phyloP scores from a whole-genome alignment of 2,797 vertebrate species.

The Triplophysa yarkandensis region DNA sequence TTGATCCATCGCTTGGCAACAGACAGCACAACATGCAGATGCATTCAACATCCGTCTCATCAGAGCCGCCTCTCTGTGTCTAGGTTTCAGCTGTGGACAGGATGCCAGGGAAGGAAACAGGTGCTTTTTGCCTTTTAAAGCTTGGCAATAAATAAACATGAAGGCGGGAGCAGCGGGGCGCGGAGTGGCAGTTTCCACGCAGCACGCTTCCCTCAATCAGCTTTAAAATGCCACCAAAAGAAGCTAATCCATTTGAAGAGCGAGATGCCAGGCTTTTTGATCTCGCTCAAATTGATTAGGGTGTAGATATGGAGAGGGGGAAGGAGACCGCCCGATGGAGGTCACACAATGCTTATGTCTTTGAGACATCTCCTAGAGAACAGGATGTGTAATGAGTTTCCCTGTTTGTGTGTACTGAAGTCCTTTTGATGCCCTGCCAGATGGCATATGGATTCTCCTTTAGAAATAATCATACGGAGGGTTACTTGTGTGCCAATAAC shows the following conservation, averaged over 20 bases:
- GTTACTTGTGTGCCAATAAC: slow-evolving; percentile 30
- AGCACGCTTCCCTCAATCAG: slow-evolving; percentile 61
- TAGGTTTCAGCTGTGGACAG: slow-evolving; percentile 50
- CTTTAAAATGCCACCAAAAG: slow-evolving; percentile 60
- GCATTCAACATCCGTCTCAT: slow-evolving; percentile 54
- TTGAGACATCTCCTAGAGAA: slow-evolving; percentile 33
- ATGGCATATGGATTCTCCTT: slow-evolving; percentile 24
- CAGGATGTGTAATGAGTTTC: slow-evolving; percentile 12
- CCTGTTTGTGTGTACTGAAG: slow-evolving; percentile 31
- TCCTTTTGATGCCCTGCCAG: slow-evolving; percentile 35
- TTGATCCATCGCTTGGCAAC: slow-evolving; percentile 45
- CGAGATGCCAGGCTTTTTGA: slow-evolving; percentile 56
- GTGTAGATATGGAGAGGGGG: slow-evolving; percentile 54
- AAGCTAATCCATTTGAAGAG: slow-evolving; percentile 64
- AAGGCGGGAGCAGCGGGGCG: slow-evolving; percentile 51
- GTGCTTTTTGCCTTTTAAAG: slow-evolving; percentile 50
- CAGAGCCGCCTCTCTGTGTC: slow-evolving; percentile 52
- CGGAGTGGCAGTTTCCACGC: slow-evolving; percentile 51
- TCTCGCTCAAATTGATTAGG: slow-evolving; percentile 62
- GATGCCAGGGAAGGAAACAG: slow-evolving; percentile 45
- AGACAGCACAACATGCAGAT: slow-evolving; percentile 45
- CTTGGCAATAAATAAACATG: slow-evolving; percentile 63
- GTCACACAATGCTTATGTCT: slow-evolving; percentile 61
- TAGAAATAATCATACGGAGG: slow-evolving; percentile 14
- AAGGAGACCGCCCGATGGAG: slow-evolving; percentile 51